These are phyloP conservation scores for Crocodylus rhombifer DNA, from an alignment of 2,797 vertebrate species.

Conservation along the genomic window DNA sequence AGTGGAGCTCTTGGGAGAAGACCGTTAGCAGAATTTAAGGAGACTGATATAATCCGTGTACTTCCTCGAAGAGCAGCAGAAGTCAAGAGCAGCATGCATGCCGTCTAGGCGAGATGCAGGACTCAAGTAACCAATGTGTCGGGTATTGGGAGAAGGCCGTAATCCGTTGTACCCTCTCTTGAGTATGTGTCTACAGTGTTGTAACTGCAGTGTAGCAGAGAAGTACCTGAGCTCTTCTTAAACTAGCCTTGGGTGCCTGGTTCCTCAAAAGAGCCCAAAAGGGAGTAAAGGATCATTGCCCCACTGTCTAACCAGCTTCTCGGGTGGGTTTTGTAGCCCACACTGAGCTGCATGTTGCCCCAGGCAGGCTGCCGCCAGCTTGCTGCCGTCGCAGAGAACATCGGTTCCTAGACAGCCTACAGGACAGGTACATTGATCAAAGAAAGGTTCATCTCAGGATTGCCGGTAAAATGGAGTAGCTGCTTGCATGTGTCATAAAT, in stretches of 20 bases:
- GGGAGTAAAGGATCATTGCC: no score
- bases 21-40: background rate
- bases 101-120: constrained; percentile 16
- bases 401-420: no score
- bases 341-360: no score
- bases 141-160: background rate
- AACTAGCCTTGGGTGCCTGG: no score
- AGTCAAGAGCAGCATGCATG: background rate
- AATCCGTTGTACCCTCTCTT: background rate
- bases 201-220: background rate
- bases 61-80: background rate
- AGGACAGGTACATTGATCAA: background rate
- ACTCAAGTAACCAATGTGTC: fast-evolving
- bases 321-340: no score
- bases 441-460: background rate
- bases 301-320: no score
- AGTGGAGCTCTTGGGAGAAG: background rate
- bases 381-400: no score
- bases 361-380: no score
- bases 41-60: background rate
- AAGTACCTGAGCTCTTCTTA: no score
- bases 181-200: background rate
- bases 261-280: no score
- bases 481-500: background rate
- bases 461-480: background rate